A percentile compares a stretch with the other conserved stretches of the same genome.
phyloP scores from a whole-genome alignment of 2,797 vertebrate species.

The Poecilia velifera region DNA sequence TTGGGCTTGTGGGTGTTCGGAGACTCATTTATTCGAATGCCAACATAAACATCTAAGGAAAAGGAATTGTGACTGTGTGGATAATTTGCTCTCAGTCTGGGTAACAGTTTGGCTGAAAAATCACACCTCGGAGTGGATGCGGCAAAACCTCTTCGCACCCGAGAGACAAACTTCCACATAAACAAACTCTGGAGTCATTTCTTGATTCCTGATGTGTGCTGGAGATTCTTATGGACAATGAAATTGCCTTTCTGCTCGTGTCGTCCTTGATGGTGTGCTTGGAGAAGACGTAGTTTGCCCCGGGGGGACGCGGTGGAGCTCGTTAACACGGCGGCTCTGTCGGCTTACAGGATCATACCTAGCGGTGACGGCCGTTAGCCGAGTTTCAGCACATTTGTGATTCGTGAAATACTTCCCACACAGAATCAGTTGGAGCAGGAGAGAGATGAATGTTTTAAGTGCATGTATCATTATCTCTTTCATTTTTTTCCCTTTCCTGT shows the following conservation, averaged over 20 bases:
- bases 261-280: conserved; percentile 32
- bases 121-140: conserved; percentile 46
- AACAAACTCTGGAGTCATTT: conserved; percentile 43
- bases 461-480: background rate
- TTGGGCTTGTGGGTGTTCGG: conserved; percentile 60
- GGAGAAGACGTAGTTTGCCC: conserved; percentile 28
- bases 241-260: conserved; percentile 35
- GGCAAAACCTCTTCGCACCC: conserved; percentile 55
- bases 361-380: conserved; percentile 7
- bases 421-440: conserved; percentile 13
- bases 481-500: background rate
- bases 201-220: conserved; percentile 19
- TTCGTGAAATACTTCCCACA: conserved; percentile 34
- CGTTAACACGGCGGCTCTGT: conserved; percentile 44
- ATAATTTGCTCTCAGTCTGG: conserved; percentile 64
- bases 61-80: conserved; percentile 40
- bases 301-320: conserved; percentile 18
- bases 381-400: conserved; percentile 33
- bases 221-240: conserved; percentile 17
- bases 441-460: conserved; percentile 1
- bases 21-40: conserved; percentile 55
- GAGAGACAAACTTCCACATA: conserved; percentile 52
- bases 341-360: conserved; percentile 64
- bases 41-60: conserved; percentile 60
- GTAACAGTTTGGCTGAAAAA: conserved; percentile 62